These are phyloP conservation scores for Galeopsomyia nigrocyanea DNA, from an alignment of 2,888 invertebrate species.

Conservation along the genomic window DNA sequence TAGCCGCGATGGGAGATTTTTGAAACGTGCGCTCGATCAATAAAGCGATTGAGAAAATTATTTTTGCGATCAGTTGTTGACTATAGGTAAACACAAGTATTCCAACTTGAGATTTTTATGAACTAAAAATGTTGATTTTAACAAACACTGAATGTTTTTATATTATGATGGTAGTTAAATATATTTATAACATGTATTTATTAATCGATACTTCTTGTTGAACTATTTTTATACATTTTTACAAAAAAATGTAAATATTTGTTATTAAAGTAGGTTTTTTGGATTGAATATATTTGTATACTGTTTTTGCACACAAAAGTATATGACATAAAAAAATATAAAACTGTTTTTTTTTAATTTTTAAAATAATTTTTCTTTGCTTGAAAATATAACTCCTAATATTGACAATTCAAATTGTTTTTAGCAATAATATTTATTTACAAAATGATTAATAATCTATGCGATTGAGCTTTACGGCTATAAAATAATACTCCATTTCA, in stretches of 20 bases:
- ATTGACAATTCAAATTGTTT: neutral
- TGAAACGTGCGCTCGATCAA: too few species aligned
- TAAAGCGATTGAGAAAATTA: conserved; percentile 31
- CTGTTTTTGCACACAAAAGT: conserved; percentile 42
- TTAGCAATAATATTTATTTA: conserved; percentile 33
- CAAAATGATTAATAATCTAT: conserved; percentile 28
- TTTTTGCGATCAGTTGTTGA: conserved; percentile 21
- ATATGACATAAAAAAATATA: conserved; percentile 5
- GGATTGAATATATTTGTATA: conserved; percentile 31
- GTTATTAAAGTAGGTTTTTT: conserved; percentile 28
- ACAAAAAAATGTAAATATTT: conserved; percentile 44
- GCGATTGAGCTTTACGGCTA: neutral
- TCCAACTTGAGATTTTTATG: too few species aligned
- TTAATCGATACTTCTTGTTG: conserved; percentile 27
- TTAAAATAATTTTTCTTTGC: conserved; percentile 38
- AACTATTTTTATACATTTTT: conserved; percentile 42
- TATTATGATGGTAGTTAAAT: conserved; percentile 24
- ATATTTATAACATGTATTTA: conserved; percentile 40
- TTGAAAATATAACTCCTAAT: neutral
- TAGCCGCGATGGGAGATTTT: conserved; percentile 85
- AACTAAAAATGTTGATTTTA: conserved; percentile 3
- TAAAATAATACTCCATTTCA: conserved; percentile 13
- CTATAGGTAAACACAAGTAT: conserved; percentile 9
- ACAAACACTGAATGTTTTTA: conserved; percentile 21
- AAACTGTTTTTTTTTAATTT: conserved; percentile 18